A percentile compares a stretch with the other conserved stretches of the same genome.
phyloP scores from a whole-genome alignment of 37 sponge, comb jelly and placozoan species.

The Agelas oroides region DNA sequence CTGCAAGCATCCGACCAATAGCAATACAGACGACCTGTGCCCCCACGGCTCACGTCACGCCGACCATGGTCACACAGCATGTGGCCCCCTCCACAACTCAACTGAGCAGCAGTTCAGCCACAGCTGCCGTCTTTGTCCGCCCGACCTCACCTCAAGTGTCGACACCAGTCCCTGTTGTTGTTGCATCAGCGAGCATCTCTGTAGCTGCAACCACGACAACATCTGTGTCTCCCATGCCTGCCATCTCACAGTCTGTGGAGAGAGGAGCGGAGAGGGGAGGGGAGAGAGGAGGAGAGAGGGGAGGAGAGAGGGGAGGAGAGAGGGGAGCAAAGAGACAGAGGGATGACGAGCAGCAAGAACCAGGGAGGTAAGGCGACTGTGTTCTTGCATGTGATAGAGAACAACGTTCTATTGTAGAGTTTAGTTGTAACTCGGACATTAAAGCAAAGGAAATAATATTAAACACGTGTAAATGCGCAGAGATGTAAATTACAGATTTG shows the following conservation, averaged over 20 bases:
- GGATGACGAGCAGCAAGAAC: too few relatives aligned
- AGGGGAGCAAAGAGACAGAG: background rate
- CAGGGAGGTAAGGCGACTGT: too few relatives aligned
- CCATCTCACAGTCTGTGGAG: background rate
- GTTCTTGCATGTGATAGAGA: too few relatives aligned
- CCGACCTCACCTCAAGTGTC: slow-evolving; percentile 42
- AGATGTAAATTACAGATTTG: too few relatives aligned
- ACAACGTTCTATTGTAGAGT: too few relatives aligned
- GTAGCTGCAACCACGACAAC: slow-evolving; percentile 2
- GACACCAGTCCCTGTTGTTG: background rate
- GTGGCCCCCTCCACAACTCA: background rate
- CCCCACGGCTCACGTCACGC: slow-evolving; percentile 75
- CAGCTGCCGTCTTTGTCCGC: slow-evolving; percentile 62
- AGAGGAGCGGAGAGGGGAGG: background rate
- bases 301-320: slow-evolving; percentile 12
- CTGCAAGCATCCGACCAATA: slow-evolving; percentile 79
- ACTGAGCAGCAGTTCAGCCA: slow-evolving; percentile 7
- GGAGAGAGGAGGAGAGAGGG: background rate
- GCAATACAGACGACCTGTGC: slow-evolving; percentile 53
- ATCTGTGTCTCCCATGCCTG: background rate
- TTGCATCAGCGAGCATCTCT: slow-evolving; percentile 14
- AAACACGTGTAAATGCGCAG: too few relatives aligned
- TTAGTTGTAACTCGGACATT: too few relatives aligned
- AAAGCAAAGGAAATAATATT: too few relatives aligned
- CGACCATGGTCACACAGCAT: slow-evolving; percentile 64